A percentile compares a stretch with the other conserved stretches of the same genome.
Conservation (phyloP, 2,113 vertebrate species). For the Chinchilla lanigera region DNA sequence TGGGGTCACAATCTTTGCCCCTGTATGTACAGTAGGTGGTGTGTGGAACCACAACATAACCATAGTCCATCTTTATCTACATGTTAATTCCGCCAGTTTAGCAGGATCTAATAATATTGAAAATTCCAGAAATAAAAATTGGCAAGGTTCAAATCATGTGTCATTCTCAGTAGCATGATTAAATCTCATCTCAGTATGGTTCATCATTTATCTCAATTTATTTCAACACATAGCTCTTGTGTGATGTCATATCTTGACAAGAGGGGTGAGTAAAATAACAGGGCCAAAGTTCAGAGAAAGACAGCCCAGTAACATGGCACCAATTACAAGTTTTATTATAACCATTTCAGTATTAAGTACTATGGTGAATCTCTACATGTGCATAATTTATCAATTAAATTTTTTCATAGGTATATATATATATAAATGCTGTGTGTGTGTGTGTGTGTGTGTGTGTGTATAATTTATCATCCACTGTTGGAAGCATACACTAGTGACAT, state of each 20-base stretch:
- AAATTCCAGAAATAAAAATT: neutral
- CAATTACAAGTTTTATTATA: no score
- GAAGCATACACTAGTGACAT: neutral
- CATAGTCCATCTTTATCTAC: neutral
- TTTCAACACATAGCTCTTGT: neutral
- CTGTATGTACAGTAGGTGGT: neutral
- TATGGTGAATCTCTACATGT: no score
- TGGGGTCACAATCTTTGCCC: neutral
- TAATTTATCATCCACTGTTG: no score
- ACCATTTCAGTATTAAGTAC: no score
- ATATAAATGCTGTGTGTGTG: no score
- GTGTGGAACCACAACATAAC: neutral
- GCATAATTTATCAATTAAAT: neutral
- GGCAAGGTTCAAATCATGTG: neutral
- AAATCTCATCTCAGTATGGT: neutral
- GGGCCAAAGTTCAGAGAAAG: neutral
- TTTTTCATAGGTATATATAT: neutral
- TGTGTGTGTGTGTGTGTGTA: no score
- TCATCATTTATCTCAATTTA: neutral
- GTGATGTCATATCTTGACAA: neutral
- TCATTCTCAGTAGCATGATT: neutral
- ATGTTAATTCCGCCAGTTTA: neutral
- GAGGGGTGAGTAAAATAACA: neutral
- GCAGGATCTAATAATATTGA: neutral
- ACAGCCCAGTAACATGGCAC: neutral